phyloP scores from a whole-genome alignment of 2,113 vertebrate genomes.

The Pseudorhombus dupliciocellatus region DNA sequence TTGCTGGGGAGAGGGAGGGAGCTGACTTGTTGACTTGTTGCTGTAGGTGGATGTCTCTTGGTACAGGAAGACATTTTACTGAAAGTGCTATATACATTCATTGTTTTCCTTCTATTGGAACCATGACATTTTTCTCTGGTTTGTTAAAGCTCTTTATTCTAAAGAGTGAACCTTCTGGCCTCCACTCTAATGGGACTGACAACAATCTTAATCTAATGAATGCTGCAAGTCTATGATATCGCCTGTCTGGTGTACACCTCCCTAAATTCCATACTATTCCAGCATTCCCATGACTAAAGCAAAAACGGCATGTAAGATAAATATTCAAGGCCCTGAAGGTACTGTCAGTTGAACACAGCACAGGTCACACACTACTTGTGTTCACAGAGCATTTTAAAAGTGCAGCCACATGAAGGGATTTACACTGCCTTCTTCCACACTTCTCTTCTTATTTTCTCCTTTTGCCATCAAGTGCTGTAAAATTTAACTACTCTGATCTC shows the following conservation, averaged over 20 bases:
- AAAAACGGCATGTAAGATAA: conserved; percentile 30
- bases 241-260: conserved; percentile 7
- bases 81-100: neutral
- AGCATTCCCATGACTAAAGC: conserved; percentile 17
- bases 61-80: neutral
- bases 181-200: neutral
- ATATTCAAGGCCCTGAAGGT: conserved; percentile 30
- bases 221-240: neutral
- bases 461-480: conserved; percentile 43
- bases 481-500: conserved; percentile 61
- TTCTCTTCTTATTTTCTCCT: conserved; percentile 46
- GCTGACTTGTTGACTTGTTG: neutral
- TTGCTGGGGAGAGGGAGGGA: neutral
- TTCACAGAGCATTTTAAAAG: conserved; percentile 47
- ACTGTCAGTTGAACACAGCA: conserved; percentile 7
- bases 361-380: conserved; percentile 18
- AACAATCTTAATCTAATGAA: neutral
- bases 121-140: neutral
- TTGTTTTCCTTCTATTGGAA: neutral
- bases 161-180: neutral
- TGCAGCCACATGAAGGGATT: conserved; percentile 64
- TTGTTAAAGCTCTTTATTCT: neutral
- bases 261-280: conserved; percentile 30
- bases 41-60: neutral
- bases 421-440: conserved; percentile 45